Evolutionary conservation across 2,113 vertebrate species (phyloP).

Genomic region (Chlorodrepanis virens): DNA sequence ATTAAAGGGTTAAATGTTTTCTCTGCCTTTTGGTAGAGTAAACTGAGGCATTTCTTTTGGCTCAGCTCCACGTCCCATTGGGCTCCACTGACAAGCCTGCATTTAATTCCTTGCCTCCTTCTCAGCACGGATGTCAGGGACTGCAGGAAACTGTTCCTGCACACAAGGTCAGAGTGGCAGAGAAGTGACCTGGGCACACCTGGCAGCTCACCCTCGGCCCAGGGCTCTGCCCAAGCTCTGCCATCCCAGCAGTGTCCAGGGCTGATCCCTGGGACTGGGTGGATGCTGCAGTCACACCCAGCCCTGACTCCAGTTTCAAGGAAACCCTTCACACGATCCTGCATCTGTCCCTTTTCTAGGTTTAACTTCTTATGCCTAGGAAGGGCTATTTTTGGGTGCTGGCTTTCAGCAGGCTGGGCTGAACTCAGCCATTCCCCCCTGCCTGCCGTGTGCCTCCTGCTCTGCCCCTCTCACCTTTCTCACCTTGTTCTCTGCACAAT

Average conservation of each 20-base stretch:
- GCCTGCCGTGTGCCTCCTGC: background rate
- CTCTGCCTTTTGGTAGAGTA: background rate
- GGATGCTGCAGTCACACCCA: background rate
- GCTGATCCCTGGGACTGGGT: rapidly evolving
- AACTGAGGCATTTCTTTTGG: background rate
- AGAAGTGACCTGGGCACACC: background rate
- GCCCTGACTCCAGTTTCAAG: background rate
- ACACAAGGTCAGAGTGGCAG: rapidly evolving
- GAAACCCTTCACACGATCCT: background rate
- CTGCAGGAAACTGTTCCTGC: background rate
- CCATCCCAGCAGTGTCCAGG: rapidly evolving
- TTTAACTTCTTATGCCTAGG: background rate
- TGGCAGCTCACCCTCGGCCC: background rate
- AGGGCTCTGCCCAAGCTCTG: background rate
- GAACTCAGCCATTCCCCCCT: background rate
- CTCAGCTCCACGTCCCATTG: background rate
- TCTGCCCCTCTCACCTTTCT: background rate
- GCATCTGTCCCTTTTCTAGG: background rate
- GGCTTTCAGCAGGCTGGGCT: background rate
- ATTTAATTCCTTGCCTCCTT: background rate
- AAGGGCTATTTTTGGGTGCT: background rate
- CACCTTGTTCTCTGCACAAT: background rate
- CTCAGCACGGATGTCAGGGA: background rate
- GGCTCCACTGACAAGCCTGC: background rate
- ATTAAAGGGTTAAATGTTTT: background rate